Percentiles rank a stretch among this genome's conserved stretches.
Conservation (phyloP, 2,797 vertebrate genomes). For the Platyrinchus mystaceus region DNA sequence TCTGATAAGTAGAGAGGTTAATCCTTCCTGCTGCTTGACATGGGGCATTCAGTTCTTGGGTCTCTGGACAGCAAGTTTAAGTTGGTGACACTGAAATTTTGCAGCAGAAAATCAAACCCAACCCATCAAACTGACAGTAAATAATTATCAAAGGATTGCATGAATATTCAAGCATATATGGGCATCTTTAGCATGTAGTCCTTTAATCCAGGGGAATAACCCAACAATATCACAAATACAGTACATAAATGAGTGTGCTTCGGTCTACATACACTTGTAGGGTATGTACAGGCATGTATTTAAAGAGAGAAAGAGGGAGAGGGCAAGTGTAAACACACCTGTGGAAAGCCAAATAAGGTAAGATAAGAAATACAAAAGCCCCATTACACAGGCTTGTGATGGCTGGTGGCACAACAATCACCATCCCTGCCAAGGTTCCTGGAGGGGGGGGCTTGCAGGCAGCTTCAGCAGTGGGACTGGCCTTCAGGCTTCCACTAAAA, state of each 20-base stretch:
- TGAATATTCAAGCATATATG: background rate
- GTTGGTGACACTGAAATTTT: background rate
- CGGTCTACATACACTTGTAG: background rate
- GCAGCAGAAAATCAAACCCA: background rate
- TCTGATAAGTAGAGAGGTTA: background rate
- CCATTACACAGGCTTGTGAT: background rate
- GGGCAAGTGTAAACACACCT: background rate
- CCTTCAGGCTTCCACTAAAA: background rate
- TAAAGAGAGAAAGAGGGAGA: background rate
- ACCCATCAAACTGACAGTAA: background rate
- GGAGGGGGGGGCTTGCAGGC: background rate
- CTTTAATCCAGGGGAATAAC: background rate
- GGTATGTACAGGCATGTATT: background rate
- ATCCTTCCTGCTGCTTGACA: background rate
- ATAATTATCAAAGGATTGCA: background rate
- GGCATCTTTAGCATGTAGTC: background rate
- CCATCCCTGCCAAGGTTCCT: background rate
- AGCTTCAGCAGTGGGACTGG: background rate
- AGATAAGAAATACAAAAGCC: background rate
- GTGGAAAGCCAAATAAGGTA: constrained; percentile 26
- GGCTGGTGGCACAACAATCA: background rate
- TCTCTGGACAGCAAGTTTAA: background rate
- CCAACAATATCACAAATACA: background rate
- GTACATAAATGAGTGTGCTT: background rate
- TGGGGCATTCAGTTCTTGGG: background rate